These are phyloP conservation scores for Cryptus viduatorius DNA, from an alignment of 2,888 invertebrate genomes.

Conservation along the genomic window DNA sequence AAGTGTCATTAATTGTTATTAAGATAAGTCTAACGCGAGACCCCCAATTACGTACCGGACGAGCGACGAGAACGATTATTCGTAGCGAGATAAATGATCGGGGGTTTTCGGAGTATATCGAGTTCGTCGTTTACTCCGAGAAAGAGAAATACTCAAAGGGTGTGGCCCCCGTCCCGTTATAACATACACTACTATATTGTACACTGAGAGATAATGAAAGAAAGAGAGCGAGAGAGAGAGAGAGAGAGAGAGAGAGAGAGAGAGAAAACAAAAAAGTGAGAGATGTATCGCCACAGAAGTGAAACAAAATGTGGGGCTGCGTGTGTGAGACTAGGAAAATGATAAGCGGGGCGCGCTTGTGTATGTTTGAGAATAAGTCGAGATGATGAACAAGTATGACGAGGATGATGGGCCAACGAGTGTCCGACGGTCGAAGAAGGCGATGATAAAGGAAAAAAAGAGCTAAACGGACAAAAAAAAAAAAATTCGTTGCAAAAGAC, in stretches of 20 bases:
- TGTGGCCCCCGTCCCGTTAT: conserved; percentile 77
- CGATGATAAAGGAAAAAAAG: conserved; percentile 45
- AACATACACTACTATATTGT: conserved; percentile 74
- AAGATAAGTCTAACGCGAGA: conserved; percentile 79
- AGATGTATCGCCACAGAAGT: conserved; percentile 34
- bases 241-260: conserved; percentile 44
- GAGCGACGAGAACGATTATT: conserved; percentile 67
- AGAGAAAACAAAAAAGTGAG: conserved; percentile 21
- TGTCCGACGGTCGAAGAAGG: conserved; percentile 60
- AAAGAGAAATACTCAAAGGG: conserved; percentile 75
- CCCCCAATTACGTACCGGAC: conserved; percentile 63
- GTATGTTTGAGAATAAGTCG: conserved; percentile 59
- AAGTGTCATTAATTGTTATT: conserved; percentile 83
- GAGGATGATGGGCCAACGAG: conserved; percentile 64
- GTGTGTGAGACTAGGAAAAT: conserved; percentile 71
- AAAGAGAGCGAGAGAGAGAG: conserved; percentile 44
- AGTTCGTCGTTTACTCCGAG: conserved; percentile 72
- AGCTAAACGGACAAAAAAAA: conserved; percentile 38
- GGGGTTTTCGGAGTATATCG: conserved; percentile 63
- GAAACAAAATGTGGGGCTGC: conserved; percentile 49
- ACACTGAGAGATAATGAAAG: conserved; percentile 72
- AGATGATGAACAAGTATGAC: conserved; percentile 66
- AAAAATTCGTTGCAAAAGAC: conserved; percentile 30
- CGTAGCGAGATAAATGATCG: conserved; percentile 58
- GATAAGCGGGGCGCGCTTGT: conserved; percentile 65